Evolutionary conservation across 2,113 vertebrate genomes (phyloP).

Genomic region (Erinaceus europaeus): DNA sequence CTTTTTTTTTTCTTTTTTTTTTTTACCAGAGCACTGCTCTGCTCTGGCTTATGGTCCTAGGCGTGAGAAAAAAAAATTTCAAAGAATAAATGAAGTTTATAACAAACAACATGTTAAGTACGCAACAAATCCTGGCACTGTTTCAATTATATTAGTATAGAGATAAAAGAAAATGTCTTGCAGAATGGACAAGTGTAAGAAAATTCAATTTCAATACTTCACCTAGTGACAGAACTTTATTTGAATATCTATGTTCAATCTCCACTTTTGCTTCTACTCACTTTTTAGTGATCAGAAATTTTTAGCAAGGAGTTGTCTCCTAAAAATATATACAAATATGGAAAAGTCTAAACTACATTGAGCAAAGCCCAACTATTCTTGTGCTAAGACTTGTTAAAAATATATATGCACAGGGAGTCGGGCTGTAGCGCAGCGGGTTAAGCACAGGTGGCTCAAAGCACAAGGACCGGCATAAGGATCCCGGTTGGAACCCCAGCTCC

Average conservation of each 20-base stretch:
- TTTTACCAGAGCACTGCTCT: no score
- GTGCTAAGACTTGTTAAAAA: not conserved
- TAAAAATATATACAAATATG: no score
- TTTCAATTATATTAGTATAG: not conserved
- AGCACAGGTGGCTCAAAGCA: no score
- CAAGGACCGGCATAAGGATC: no score
- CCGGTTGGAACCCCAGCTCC: no score
- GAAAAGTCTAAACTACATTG: not conserved
- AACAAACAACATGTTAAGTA: not conserved
- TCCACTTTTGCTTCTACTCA: not conserved
- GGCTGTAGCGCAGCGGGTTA: no score
- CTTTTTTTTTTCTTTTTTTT: no score
- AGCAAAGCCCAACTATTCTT: not conserved
- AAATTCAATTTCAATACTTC: not conserved
- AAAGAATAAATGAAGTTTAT: not conserved
- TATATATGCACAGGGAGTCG: no score
- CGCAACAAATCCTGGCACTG: slow-evolving; percentile 60
- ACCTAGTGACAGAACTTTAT: not conserved
- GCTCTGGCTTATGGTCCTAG: no score
- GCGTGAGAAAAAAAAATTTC: no score
- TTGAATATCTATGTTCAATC: slow-evolving; percentile 22
- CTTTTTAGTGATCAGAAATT: slow-evolving; percentile 19
- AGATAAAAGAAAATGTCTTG: slow-evolving; percentile 29
- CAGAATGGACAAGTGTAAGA: not conserved
- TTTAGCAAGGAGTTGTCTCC: not conserved